These are phyloP conservation scores for Datnioides undecimradiatus DNA, from an alignment of 2,113 vertebrate species.

Conservation along the genomic window DNA sequence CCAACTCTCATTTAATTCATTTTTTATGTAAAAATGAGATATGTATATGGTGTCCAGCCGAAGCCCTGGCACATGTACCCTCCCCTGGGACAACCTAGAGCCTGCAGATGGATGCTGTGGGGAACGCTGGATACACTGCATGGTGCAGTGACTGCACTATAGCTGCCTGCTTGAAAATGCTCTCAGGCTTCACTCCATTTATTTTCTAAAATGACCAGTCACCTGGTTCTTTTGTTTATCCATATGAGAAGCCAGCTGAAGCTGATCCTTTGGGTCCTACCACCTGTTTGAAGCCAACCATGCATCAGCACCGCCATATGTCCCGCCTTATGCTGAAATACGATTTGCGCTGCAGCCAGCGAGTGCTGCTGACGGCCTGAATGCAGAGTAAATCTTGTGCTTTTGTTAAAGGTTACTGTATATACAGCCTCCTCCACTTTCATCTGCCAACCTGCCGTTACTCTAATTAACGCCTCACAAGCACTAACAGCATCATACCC, in stretches of 20 bases:
- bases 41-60: not conserved
- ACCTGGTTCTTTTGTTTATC: slow-evolving; percentile 5
- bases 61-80: not conserved
- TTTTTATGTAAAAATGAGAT: not conserved
- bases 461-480: slow-evolving; percentile 34
- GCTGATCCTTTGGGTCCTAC: slow-evolving; percentile 1
- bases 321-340: slow-evolving; percentile 12
- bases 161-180: not conserved
- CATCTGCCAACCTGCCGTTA: slow-evolving; percentile 3
- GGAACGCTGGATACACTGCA: not conserved
- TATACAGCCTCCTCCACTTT: not conserved
- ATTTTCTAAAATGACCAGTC: not conserved
- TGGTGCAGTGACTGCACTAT: not conserved
- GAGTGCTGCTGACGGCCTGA: not conserved
- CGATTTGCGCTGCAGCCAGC: slow-evolving; percentile 6
- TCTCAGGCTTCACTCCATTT: not conserved
- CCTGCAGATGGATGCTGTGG: not conserved
- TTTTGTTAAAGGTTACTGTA: slow-evolving; percentile 14
- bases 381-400: not conserved
- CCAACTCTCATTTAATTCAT: not conserved
- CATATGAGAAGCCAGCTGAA: slow-evolving; percentile 14
- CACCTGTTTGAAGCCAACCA: slow-evolving; percentile 22
- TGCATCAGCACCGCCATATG: slow-evolving; percentile 10
- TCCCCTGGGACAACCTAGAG: not conserved
- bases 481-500: slow-evolving; percentile 1